Evolutionary conservation across 2,113 vertebrate genomes (phyloP).

Genomic region (Strix uralensis): DNA sequence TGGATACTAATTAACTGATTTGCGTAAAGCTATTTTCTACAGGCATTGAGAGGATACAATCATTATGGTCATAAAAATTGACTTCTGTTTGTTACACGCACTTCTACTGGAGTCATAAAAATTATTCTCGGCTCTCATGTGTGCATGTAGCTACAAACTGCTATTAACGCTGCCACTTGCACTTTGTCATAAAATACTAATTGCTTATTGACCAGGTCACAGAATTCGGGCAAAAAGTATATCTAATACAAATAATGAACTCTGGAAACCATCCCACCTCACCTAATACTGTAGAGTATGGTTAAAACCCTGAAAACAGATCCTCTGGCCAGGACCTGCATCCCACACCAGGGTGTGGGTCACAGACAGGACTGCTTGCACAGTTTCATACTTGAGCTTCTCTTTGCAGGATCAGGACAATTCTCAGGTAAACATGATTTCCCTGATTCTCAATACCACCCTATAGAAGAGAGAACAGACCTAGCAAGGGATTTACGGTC

Average conservation of each 20-base stretch:
- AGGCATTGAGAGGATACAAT: conserved; percentile 69
- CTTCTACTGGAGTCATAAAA: conserved; percentile 71
- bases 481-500: background rate
- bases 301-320: background rate
- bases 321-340: background rate
- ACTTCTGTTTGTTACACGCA: conserved; percentile 73
- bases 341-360: background rate
- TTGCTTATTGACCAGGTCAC: conserved; percentile 77
- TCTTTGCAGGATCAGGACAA: background rate
- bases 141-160: conserved; percentile 64
- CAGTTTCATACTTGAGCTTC: background rate
- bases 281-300: rapidly evolving
- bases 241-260: conserved; percentile 43
- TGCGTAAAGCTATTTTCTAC: conserved; percentile 72
- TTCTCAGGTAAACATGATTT: background rate
- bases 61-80: conserved; percentile 75
- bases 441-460: background rate
- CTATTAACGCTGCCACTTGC: conserved; percentile 61
- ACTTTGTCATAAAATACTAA: conserved; percentile 82
- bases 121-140: conserved; percentile 63
- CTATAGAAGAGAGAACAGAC: background rate
- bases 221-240: conserved; percentile 65
- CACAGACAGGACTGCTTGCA: background rate
- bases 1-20: conserved; percentile 68
- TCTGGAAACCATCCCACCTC: background rate